A percentile compares a stretch with the other conserved stretches of the same genome.
Evolutionary conservation across 2,888 invertebrate species (phyloP).

Genomic region (Heteromyza rotundicornis): DNA sequence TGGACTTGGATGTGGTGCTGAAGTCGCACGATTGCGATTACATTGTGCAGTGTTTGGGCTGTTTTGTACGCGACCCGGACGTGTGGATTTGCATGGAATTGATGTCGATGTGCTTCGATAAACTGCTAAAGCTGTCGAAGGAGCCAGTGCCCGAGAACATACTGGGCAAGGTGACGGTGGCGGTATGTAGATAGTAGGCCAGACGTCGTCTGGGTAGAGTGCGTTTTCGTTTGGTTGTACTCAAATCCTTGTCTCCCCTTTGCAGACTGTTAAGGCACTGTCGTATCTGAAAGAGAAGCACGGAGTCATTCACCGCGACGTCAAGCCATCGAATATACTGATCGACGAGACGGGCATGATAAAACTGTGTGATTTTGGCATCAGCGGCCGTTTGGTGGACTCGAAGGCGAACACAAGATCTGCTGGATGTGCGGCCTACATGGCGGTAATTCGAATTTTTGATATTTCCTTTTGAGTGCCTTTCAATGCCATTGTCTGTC

Average conservation of each 20-base stretch:
- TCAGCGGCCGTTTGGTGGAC: constrained; percentile 96
- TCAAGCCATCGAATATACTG: constrained; percentile 98
- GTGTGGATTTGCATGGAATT: constrained; percentile 99
- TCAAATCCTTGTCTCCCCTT: constrained; percentile 29
- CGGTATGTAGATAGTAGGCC: constrained; percentile 68
- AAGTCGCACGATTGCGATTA: constrained; percentile 96
- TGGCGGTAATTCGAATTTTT: constrained; percentile 98
- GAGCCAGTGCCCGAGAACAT: constrained; percentile 95
- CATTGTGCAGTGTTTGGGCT: constrained; percentile 96
- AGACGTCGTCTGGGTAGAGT: too few species aligned
- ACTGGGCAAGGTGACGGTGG: constrained; percentile 95
- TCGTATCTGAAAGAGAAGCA: constrained; percentile 97
- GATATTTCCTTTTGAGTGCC: neutral
- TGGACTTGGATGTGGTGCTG: constrained; percentile 98
- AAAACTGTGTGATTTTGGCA: constrained; percentile 99
- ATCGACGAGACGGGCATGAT: constrained; percentile 94
- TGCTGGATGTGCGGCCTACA: constrained; percentile 98
- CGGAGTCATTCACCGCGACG: constrained; percentile 97
- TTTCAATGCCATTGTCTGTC: constrained; percentile 5
- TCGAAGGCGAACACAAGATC: constrained; percentile 97
- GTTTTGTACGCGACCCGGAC: constrained; percentile 96
- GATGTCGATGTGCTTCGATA: constrained; percentile 99
- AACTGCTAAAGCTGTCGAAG: constrained; percentile 84
- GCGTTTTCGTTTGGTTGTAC: too few species aligned
- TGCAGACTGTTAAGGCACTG: constrained; percentile 91